These are phyloP conservation scores for Nemoura dubitans DNA, from an alignment of 2,888 invertebrate species.

Conservation along the genomic window DNA sequence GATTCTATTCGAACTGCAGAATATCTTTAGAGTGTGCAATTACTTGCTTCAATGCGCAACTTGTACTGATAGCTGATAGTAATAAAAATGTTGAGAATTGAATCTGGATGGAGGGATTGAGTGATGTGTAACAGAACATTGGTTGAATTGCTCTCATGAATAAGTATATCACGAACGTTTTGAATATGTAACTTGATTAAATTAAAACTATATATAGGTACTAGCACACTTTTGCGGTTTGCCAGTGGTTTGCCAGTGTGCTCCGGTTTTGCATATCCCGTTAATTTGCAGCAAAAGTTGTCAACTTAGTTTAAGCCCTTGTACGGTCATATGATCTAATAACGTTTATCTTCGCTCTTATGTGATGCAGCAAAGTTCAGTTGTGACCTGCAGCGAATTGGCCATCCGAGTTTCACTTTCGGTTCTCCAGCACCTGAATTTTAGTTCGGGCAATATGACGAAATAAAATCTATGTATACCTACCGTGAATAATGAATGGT, in stretches of 20 bases:
- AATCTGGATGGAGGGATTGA: not conserved
- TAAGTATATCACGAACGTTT: not conserved
- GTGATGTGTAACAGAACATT: not conserved
- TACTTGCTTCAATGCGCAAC: not conserved
- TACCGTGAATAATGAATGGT: not conserved
- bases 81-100: not conserved
- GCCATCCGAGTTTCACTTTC: slow-evolving; percentile 7
- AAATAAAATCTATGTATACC: not conserved
- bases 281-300: not conserved
- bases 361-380: not conserved
- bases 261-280: not conserved
- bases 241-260: no score
- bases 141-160: not conserved
- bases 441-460: not conserved
- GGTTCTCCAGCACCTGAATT: not conserved
- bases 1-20: not conserved
- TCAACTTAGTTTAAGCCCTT: not conserved
- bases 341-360: not conserved
- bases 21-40: not conserved
- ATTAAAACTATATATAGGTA: no score
- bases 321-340: not conserved
- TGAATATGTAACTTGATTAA: no score
- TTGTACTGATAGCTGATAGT: not conserved
- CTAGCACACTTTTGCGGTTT: no score
- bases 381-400: not conserved